Evolutionary conservation across 2,888 invertebrate genomes (phyloP), one percentile per base, ranked within the genome.

Genomic region (Scaptomyza tumidula): DNA sequence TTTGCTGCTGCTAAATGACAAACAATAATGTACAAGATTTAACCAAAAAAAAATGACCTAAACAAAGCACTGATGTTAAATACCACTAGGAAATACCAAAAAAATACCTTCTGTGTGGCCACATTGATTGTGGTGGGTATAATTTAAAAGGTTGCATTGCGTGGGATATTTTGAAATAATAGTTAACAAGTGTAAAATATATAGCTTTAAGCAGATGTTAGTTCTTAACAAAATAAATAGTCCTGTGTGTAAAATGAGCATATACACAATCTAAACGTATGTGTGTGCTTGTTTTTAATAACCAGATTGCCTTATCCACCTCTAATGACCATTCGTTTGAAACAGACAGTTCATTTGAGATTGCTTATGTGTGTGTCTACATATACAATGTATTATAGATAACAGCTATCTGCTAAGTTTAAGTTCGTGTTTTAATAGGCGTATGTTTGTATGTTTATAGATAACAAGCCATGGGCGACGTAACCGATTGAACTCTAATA

Each of bases 21-120:
- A 27, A 53, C 10, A 41, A 44, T 3, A 67, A 66, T 41, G 55
- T 31, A 52, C 66, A 66, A 66, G 44, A 41, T 63, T 31, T 27
- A 11, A 14, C 46, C 59, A 33, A 7, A 1, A 11, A 0, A 13
- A 33, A 33, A 9, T 16, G 1, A 13, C 33, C 37, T 37, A 11
- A 52, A 27, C 6, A 9, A 46, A 41, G 37, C 29, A 2, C 31
- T 39, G 11, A 13, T 29, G 46, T 27, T 39, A 39, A 35, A 35
- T 35, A 35, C 10, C 19, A 50, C 10, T 10, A 10, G 4, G 49
- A 64, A 44, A 64, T 67, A 64, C 67, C n/a, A 49, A 4, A 11
- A 45, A 16, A 41, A 41, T 49, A 41, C 5, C 1, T 10, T n/a
- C 3, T 13, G 19, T 57, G 55, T 43, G 66, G 6, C 45, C 66